Base-by-base conservation (phyloP, 2,113 vertebrate genomes). In the Misgurnus anguillicaudatus region DNA sequence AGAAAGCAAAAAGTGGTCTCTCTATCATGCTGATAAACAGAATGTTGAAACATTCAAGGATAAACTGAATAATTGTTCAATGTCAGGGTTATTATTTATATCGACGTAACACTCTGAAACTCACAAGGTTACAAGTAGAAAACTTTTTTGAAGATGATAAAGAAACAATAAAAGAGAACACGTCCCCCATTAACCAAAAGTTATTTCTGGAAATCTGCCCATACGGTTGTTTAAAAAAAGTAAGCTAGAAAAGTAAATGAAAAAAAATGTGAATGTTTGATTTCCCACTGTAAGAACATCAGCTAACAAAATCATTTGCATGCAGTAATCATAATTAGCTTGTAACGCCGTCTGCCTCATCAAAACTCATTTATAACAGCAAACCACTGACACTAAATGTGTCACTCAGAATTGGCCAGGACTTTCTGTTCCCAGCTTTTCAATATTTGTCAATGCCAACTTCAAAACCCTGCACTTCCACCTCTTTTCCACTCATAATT, bases 51-150 rank as follows among this genome's bases (percentile, higher is more conserved):
- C 53, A 42, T 39, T 16, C 48, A 8, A 19, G 48, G 68, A 51
- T 4, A 57, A 57, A n/a, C 6, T 41, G 69, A 72, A 72, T 58
- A 14, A 72, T 72, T 36, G 41, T 16, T 72, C 55, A 72, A 36
- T 84, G 81, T 38, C 51, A 70, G 69, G 9, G 9, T 39, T 24
- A 53, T 72, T 36, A 53, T 69, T 72, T 71, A 71, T 69, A 6
- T 69, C 51, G 55, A 2, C 13, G 45, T 38, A 38, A 55, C 24
- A 31, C 16, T 38, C n/a, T n/a, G 48, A 5, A 70, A 69, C 45
- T 17, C 24, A 51, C 66, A 69, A 53, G 14, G 67, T 53, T 47
- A 38, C 13, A 8, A 17, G 24, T 53, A 9, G 4, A 69, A 16
- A 69, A 53, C 45, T 11, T 53, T 69, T 47, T 55, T 38, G 48